Base-by-base conservation (phyloP, 2,888 invertebrate genomes). In the Torymus aiolomorphi region DNA sequence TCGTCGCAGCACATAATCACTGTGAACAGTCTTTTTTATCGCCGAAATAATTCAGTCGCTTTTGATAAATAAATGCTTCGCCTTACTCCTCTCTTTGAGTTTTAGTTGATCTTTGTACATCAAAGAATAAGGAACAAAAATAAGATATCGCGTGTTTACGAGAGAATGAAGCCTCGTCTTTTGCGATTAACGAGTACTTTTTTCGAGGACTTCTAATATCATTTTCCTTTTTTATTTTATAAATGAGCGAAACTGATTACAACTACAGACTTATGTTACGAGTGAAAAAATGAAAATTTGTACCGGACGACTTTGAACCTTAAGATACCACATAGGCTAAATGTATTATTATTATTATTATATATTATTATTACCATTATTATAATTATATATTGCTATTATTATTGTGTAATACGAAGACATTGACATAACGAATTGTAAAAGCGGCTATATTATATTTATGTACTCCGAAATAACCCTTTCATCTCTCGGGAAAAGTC, bases 371-470 rank as follows among this genome's bases (percentile, higher is more conserved):
- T 70, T 66, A 77, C 65, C 57, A 78, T 70, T 70, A 83, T 82
- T 82, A 83, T 83, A 80, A 83, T 82, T 83, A 84, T 82, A 75
- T 84, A 86, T 86, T 86, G 85, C 85, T 84, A 86, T 86, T 84
- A 85, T 85, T 87, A 88, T 86, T 88, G 85, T 88, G 85, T 87
- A 87, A 87, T 87, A 86, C 85, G 85, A 87, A 85, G 85, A 86
- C 86, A 88, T 87, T 88, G 88, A 88, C 88, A 87, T 87, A 86
- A 88, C 82, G 84, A 86, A 88, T 88, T 88, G 86, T 89, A 88
- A 87, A 84, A 88, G 87, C 87, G 87, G 85, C 86, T 88, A 88
- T 87, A 87, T 87, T 88, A 87, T 88, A 88, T 89, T 89, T 88
- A 87, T 88, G 86, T 88, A 88, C 84, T 87, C 85, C 86, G 86